Evolutionary conservation across 2,888 invertebrate genomes (phyloP), one percentile per base, ranked within the genome.

Genomic region (Cryptus viduatorius): DNA sequence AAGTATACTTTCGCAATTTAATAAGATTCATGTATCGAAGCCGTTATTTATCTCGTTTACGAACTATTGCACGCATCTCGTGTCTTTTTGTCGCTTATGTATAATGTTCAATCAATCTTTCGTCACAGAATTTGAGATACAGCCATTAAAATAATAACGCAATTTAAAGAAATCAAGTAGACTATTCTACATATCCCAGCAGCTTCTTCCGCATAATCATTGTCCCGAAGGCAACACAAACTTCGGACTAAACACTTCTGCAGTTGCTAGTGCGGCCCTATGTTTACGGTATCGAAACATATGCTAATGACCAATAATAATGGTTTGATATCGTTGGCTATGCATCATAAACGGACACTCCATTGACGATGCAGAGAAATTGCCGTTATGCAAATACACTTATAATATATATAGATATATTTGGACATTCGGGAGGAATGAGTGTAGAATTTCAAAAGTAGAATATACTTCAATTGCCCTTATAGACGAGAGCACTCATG

Each of bases 301-400:
- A 79, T 79, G 79, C 67, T 59, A 71, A 79, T 79, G 56, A 79
- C 73, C 67, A 64, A 71, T 79, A 79, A 79, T 78, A 44, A 78
- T 31, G 46, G 64, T 16, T 37, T 12, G 50, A 79, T 72, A 79
- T 72, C 73, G 73, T 12, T 19, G n/a, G n/a, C 37, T 53, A 44
- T 73, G 19, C 56, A 56, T 67, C 37, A 19, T n/a, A 65, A 72
- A 56, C 53, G 14, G 37, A 65, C 56, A 56, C 53, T 56, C 31
- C n/a, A 53, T 19, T 37, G n/a, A 53, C 53, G 59, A 59, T 8
- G 31, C 24, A 24, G 24, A 31, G 24, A 59, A 31, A 59, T 31
- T 29, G 59, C 29, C 8, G 14, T 59, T 59, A 31, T 59, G 59
- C 10, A 59, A 59, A 59, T 24, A 69, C 37, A 14, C 50, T 56